Evolutionary conservation across 2,888 invertebrate genomes (phyloP), one percentile per base, ranked within the genome.

Genomic region (Hyposoter dolosus): DNA sequence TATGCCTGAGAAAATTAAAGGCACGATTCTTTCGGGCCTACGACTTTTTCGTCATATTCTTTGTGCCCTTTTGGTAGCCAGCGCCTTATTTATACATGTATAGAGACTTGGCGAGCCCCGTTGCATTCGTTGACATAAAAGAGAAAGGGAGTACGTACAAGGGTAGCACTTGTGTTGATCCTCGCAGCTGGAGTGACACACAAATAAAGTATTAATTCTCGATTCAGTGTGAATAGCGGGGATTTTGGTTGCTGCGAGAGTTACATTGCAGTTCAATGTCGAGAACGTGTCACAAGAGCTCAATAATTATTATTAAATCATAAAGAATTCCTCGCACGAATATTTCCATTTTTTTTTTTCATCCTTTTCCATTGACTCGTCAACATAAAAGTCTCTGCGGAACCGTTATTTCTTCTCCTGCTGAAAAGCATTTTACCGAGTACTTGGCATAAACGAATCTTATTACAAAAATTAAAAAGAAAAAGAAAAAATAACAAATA

Each of bases 121-220:
- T 81, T 72, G 63, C n/a, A 19, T 69, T 72, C 12, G 47, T 60
- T 40, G 45, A 3, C 0, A 40, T 43, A 71, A 69, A 28, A 47
- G 56, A 56, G 68, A 60, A 56, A 68, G 47, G 83, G 79, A 77
- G 78, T 50, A 88, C 87, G 91, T 89, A 86, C 88, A 89, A 89
- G 88, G 81, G 82, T 72, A 84, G 89, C 93, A 93, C 93, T 93
- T 93, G 93, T 91, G 91, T 90, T 91, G 91, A 93, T 93, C 93
- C 92, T 91, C 92, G 92, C 93, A 93, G 93, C 93, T 93, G 93
- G 93, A 93, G 91, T 92, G 92, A 93, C 91, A 90, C 90, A 92
- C 92, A 93, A 92, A 92, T 92, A 93, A 92, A 91, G 92, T 92
- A 93, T 92, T 93, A 92, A 93, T 92, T 92, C 92, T 87, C 90